Percentiles rank a stretch among this genome's conserved stretches.
Conservation (phyloP, 2,797 vertebrate species). For the Argentina silus region DNA sequence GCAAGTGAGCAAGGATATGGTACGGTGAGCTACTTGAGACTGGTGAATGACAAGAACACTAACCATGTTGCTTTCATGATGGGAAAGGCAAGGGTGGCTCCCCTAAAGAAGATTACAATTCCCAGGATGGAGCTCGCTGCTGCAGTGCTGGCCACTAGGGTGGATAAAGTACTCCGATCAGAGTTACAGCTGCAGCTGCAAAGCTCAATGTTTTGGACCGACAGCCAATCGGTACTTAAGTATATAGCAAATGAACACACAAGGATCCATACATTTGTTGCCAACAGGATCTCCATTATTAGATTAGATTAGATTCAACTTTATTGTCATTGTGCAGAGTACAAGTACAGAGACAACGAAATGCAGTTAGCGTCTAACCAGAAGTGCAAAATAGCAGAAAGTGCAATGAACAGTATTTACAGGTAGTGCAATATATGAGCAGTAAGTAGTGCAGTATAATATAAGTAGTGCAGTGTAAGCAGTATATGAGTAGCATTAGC, state of each 20-base stretch:
- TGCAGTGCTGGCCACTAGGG: background rate
- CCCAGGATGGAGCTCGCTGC: too few species aligned
- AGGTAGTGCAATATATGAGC: too few species aligned
- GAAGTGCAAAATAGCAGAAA: too few species aligned
- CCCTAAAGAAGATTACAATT: constrained; percentile 11
- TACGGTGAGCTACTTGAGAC: constrained; percentile 11
- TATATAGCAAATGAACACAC: constrained; percentile 31
- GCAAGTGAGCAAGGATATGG: constrained; percentile 21
- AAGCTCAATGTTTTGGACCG: constrained; percentile 22
- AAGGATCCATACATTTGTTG: constrained; percentile 25
- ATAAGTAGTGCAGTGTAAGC: too few species aligned
- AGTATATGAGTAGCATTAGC: too few species aligned
- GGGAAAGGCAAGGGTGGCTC: constrained; percentile 22
- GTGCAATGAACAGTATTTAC: too few species aligned
- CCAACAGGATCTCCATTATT: constrained; percentile 20
- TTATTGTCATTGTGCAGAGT: too few species aligned
- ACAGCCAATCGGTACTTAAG: constrained; percentile 21
- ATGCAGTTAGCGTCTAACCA: too few species aligned
- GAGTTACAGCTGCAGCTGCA: background rate
- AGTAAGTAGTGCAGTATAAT: too few species aligned
- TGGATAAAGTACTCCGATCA: background rate
- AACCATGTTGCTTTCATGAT: constrained; percentile 14
- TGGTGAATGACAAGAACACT: background rate
- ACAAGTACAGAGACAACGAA: too few species aligned
- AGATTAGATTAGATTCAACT: too few species aligned